Evolutionary conservation across 1,140 invertebrate genomes (phyloP), one percentile per base, ranked within the genome.

Genomic region (Hydropsyche tenuis): DNA sequence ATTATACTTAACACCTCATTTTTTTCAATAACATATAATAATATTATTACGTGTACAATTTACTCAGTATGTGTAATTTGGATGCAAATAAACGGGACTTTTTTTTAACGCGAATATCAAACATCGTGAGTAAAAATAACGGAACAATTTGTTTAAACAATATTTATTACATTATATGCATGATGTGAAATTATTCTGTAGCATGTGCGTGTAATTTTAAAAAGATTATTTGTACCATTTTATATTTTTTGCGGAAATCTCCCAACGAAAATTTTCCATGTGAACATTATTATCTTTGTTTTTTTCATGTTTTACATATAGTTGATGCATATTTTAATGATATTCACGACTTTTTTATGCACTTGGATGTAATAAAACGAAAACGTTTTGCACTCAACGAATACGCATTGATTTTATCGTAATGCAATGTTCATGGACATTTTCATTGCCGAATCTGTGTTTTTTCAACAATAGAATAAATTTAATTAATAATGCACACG

Each of bases 11-110:
- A n/a, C 18, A 12, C 2, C 14, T n/a, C 2, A 4, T 46, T 46
- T 46, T 46, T 16, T 16, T 12, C 45, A 46, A 46, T 46, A 46
- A 46, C 48, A 16, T 18, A 18, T 53, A 7, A 53, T 53, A 20
- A 53, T 18, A 6, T 18, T 9, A 53, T 18, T 7, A 18, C 9
- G 16, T 53, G 7, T 6, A 53, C 16, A 18, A 18, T 53, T 53
- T 53, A 20, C 16, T 16, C 7, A 20, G 4, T n/a, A 9, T 53
- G 16, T 6, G 20, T 18, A 18, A 9, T 53, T 53, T 53, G n/a
- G 20, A 53, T 53, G 20, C 48, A 20, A 53, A 53, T 53, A 53
- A 53, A 53, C 48, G 48, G 48, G 14, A 53, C 12, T 18, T 53
- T 53, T 53, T 53, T 53, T 53, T 16, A 53, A 1, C 14, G 46